These are phyloP conservation scores for Ethmia dodecea DNA, from an alignment of 2,888 invertebrate genomes.

Conservation along the genomic window DNA sequence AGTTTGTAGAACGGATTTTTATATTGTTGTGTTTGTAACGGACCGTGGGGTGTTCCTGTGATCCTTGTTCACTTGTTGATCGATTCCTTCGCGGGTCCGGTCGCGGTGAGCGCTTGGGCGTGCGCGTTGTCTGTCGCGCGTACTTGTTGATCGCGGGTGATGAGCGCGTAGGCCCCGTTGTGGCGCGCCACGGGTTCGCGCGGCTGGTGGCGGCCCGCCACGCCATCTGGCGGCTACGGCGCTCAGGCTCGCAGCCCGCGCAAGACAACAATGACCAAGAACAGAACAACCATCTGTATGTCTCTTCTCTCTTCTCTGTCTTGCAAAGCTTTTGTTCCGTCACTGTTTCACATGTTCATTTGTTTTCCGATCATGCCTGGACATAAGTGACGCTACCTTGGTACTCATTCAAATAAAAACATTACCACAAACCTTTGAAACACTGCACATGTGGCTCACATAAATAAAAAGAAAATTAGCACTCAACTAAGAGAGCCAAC, in stretches of 20 bases:
- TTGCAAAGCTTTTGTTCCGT: conserved; percentile 31
- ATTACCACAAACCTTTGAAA: not conserved
- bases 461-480: conserved; percentile 12
- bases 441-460: not conserved
- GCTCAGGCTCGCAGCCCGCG: conserved; percentile 72
- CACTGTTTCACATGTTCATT: conserved; percentile 2
- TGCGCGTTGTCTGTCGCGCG: conserved; percentile 28
- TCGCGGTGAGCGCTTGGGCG: conserved; percentile 42
- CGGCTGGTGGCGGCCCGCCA: conserved; percentile 84
- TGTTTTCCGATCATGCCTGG: not conserved
- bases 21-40: conserved; percentile 15
- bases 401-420: not conserved
- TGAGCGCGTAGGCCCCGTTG: conserved; percentile 66
- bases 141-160: conserved; percentile 55
- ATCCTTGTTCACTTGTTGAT: conserved; percentile 37
- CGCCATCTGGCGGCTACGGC: conserved; percentile 83
- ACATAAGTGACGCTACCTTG: not conserved
- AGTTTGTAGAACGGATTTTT: conserved; percentile 26
- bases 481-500: conserved; percentile 12
- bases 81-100: conserved; percentile 28
- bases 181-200: conserved; percentile 84
- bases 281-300: conserved; percentile 76
- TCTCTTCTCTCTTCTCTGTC: conserved; percentile 57
- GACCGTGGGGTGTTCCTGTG: conserved; percentile 23
- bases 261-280: conserved; percentile 72